phyloP scores from a whole-genome alignment of 2,797 vertebrate genomes.

The Scolopax bukidnonensis region DNA sequence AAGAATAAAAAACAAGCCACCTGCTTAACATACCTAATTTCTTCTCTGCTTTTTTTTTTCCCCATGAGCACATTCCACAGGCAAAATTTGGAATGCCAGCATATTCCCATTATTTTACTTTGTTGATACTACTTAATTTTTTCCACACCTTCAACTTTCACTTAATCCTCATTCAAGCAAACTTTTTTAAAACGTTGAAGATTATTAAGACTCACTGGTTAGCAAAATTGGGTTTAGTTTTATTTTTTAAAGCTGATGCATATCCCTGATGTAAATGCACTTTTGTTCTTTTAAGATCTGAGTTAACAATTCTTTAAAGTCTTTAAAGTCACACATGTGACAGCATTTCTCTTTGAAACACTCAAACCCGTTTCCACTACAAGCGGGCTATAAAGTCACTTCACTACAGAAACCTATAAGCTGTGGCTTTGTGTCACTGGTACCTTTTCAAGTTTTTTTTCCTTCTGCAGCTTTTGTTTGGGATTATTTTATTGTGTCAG shows the following conservation, averaged over 20 bases:
- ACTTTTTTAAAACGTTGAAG: neutral
- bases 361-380: neutral
- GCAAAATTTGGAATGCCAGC: neutral
- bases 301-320: neutral
- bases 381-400: neutral
- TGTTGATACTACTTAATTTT: neutral
- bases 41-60: neutral
- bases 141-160: neutral
- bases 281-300: neutral
- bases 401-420: neutral
- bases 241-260: neutral
- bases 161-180: neutral
- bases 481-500: constrained; percentile 47
- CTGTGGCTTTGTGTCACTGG: neutral
- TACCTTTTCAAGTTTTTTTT: neutral
- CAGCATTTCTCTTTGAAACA: neutral
- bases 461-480: constrained; percentile 20
- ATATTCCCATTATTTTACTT: neutral
- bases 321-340: neutral
- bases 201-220: neutral
- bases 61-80: neutral
- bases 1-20: constrained; percentile 23
- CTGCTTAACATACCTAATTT: constrained; percentile 32
- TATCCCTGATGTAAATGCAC: neutral
- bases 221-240: neutral